Percentiles rank a stretch among this genome's conserved stretches.
These are phyloP conservation scores for Psix sp. DNA, from an alignment of 1,140 invertebrate genomes.

Conservation along the genomic window DNA sequence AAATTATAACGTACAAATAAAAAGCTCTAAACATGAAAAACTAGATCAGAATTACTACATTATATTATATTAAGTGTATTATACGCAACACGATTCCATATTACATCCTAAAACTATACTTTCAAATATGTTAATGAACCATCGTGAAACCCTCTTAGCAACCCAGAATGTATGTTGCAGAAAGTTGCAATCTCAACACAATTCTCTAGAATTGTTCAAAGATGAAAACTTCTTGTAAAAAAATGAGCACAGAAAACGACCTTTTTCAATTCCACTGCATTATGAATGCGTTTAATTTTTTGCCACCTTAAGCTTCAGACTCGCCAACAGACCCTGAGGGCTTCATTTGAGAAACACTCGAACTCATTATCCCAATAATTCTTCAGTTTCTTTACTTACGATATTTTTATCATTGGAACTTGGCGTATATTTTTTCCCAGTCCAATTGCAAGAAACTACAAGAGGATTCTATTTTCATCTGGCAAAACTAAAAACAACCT, in stretches of 20 bases:
- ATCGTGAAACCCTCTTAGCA: too few species aligned
- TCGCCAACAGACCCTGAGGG: slow-evolving; percentile 14
- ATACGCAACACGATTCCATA: too few species aligned
- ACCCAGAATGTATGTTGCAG: too few species aligned
- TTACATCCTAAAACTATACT: too few species aligned
- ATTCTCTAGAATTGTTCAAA: slow-evolving; percentile 1
- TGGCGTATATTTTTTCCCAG: neutral
- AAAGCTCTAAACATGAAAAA: too few species aligned
- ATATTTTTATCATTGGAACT: neutral
- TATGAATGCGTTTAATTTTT: slow-evolving; percentile 37
- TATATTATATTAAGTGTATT: too few species aligned
- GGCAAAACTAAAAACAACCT: too few species aligned
- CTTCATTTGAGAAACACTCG: slow-evolving; percentile 38
- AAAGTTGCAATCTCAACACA: slow-evolving; percentile 11
- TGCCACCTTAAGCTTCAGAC: slow-evolving; percentile 20
- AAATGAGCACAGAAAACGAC: slow-evolving; percentile 28
- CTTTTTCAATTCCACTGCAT: slow-evolving; percentile 35
- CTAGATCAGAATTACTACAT: too few species aligned
- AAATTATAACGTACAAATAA: too few species aligned
- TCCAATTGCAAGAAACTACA: too few species aligned
- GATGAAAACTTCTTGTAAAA: slow-evolving; percentile 1
- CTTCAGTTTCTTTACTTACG: neutral
- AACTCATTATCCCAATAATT: slow-evolving; percentile 23
- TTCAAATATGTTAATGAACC: too few species aligned
- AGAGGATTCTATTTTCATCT: too few species aligned